A percentile compares a stretch with the other conserved stretches of the same genome.
Evolutionary conservation across 1,140 invertebrate species (phyloP).

Genomic region (Papilio polyxenes): DNA sequence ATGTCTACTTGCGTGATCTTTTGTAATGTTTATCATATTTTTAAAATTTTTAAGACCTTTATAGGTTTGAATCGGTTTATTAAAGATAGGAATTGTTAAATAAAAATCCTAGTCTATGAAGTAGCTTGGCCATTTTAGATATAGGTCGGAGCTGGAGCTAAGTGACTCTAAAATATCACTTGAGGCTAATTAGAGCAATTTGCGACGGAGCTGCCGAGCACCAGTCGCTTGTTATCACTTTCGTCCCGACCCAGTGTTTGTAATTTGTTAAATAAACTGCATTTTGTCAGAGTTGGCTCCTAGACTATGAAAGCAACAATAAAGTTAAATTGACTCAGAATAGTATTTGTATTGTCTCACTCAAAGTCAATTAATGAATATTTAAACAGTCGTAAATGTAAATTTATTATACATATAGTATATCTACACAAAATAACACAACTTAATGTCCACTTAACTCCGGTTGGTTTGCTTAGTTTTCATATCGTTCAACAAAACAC

Average conservation of each 20-base stretch:
- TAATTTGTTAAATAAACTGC: slow-evolving; percentile 28
- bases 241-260: slow-evolving; percentile 19
- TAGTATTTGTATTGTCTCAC: not conserved
- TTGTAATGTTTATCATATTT: too few species aligned
- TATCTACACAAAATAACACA: too few species aligned
- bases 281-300: not conserved
- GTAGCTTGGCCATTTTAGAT: slow-evolving; percentile 14
- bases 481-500: too few species aligned
- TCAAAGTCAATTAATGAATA: too few species aligned
- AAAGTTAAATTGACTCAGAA: not conserved
- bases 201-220: slow-evolving; percentile 1
- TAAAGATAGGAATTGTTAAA: not conserved
- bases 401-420: too few species aligned
- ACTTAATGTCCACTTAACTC: too few species aligned
- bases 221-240: slow-evolving; percentile 35
- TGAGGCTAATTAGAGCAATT: slow-evolving; percentile 37
- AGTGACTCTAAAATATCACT: slow-evolving; percentile 36
- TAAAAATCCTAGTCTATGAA: not conserved
- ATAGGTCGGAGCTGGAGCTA: slow-evolving; percentile 30
- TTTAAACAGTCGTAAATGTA: too few species aligned
- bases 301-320: not conserved
- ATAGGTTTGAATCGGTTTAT: not conserved
- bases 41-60: too few species aligned
- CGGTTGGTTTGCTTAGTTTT: too few species aligned
- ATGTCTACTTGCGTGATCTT: too few species aligned